These are phyloP conservation scores for Garrulus glandarius DNA, from an alignment of 2,797 vertebrate species.

Conservation along the genomic window DNA sequence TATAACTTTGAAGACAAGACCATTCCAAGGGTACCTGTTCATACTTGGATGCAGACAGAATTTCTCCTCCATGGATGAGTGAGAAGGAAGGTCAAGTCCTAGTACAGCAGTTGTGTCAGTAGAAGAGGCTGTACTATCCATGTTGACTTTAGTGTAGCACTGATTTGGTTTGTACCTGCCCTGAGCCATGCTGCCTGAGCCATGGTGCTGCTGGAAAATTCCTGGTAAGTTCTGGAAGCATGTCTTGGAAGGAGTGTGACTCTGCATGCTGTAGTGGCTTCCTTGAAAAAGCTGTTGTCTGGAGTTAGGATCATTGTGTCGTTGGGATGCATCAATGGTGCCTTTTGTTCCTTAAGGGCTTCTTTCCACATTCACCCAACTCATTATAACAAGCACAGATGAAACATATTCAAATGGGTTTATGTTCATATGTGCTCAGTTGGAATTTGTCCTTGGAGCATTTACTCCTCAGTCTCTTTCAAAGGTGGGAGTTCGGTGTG, in stretches of 20 bases:
- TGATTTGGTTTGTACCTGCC: background rate
- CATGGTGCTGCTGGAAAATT: background rate
- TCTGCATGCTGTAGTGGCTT: background rate
- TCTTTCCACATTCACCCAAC: background rate
- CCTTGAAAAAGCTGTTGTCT: background rate
- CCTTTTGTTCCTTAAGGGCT: background rate
- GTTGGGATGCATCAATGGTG: background rate
- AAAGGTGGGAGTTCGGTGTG: background rate
- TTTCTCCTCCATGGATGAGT: background rate
- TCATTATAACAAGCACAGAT: background rate
- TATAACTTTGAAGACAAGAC: background rate
- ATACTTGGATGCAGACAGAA: background rate
- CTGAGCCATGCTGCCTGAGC: background rate
- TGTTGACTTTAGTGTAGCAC: background rate
- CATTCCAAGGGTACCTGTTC: background rate
- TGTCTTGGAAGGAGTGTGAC: background rate
- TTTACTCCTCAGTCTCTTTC: background rate
- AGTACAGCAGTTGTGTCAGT: background rate
- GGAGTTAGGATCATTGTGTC: background rate
- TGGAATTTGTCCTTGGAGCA: background rate
- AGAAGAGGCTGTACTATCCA: background rate
- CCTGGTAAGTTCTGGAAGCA: background rate
- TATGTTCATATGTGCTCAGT: background rate
- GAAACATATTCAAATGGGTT: background rate
- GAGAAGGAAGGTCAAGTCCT: background rate